Percentiles rank a stretch among this genome's conserved stretches.
Evolutionary conservation across 2,797 vertebrate species (phyloP).

Genomic region (Enteromius mattozi): DNA sequence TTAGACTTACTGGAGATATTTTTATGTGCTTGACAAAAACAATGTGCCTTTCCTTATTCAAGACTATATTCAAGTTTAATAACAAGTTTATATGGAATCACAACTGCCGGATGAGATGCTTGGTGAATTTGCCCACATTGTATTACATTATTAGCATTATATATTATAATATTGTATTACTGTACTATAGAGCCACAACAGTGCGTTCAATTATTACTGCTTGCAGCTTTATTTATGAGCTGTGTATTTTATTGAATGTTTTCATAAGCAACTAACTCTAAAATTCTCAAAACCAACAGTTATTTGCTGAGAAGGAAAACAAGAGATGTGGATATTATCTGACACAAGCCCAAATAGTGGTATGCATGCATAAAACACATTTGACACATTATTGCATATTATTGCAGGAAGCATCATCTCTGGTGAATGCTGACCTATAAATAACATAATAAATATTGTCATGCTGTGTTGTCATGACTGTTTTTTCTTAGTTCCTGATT

Average conservation of each 20-base stretch:
- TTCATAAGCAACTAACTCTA: neutral
- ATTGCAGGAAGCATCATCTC: neutral
- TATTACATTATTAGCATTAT: neutral
- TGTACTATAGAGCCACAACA: neutral
- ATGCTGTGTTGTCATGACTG: neutral
- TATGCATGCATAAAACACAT: neutral
- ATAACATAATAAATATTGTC: neutral
- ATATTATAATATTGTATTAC: neutral
- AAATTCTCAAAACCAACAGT: neutral
- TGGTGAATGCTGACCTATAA: neutral
- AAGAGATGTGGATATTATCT: neutral
- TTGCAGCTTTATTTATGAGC: neutral
- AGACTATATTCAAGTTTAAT: neutral
- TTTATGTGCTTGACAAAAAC: neutral
- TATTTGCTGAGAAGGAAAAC: neutral
- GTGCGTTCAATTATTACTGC: neutral
- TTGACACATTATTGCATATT: neutral
- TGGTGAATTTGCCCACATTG: too few species aligned
- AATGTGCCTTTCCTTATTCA: neutral
- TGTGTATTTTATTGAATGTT: neutral
- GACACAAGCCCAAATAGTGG: neutral
- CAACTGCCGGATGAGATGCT: neutral
- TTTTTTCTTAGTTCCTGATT: conserved; percentile 11
- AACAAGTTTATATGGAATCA: neutral
- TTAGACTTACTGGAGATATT: too few species aligned